phyloP scores from a whole-genome alignment of 2,888 invertebrate species.

The Microdon myrmicae region DNA sequence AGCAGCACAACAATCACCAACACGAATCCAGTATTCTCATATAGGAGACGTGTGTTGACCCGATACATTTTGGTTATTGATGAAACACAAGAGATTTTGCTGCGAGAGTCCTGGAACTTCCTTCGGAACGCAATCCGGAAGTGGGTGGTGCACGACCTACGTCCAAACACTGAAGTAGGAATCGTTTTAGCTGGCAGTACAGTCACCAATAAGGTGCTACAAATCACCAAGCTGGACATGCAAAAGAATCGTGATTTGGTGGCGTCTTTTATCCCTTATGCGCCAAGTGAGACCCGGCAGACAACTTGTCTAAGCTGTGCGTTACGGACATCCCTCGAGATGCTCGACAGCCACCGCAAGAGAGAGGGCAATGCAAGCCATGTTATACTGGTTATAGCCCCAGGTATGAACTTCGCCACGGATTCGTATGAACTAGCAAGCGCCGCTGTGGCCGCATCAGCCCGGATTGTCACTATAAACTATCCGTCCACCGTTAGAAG shows the following conservation, averaged over 20 bases:
- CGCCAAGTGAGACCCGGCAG: slow-evolving; percentile 68
- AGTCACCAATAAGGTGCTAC: slow-evolving; percentile 58
- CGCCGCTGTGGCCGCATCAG: slow-evolving; percentile 62
- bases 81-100: slow-evolving; percentile 71
- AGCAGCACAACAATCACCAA: slow-evolving; percentile 58
- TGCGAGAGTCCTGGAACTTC: slow-evolving; percentile 72
- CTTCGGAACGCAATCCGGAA: slow-evolving; percentile 71
- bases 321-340: slow-evolving; percentile 56
- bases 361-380: slow-evolving; percentile 69
- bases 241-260: slow-evolving; percentile 65
- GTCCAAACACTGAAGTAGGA: slow-evolving; percentile 69
- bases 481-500: slow-evolving; percentile 68
- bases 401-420: slow-evolving; percentile 68
- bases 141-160: slow-evolving; percentile 71
- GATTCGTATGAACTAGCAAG: slow-evolving; percentile 65
- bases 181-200: slow-evolving; percentile 62
- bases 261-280: slow-evolving; percentile 69
- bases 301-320: slow-evolving; percentile 67
- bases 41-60: slow-evolving; percentile 69
- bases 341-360: slow-evolving; percentile 67
- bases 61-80: slow-evolving; percentile 71
- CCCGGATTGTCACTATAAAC: slow-evolving; percentile 70
- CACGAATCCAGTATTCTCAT: slow-evolving; percentile 68
- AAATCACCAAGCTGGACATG: slow-evolving; percentile 63
- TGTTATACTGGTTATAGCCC: slow-evolving; percentile 70